Base-by-base conservation (phyloP, 2,797 vertebrate species). In the Emydoidea blandingii region DNA sequence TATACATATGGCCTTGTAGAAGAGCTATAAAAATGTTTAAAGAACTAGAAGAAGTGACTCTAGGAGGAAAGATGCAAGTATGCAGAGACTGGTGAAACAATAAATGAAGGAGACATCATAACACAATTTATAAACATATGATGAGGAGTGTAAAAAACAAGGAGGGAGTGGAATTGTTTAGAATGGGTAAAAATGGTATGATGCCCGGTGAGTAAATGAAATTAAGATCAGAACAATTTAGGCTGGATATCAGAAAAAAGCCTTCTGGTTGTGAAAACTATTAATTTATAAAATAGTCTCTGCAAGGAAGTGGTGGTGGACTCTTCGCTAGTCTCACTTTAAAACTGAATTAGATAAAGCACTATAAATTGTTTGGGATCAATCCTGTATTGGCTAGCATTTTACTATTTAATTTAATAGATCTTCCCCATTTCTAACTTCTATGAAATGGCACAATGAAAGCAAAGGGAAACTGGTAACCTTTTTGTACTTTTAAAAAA, bases 1-100 rank as follows among this genome's bases (percentile, higher is more conserved):
- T 56, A 44, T 59, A 10, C 6, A 4, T 0, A 8, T 19, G 29
- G 0, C 1, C 84, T 78, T 3, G 80, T 4, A 52, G 47, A 49
- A 81, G 29, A 81, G 81, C 78, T 47, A 21, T n/a, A 52, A 5
- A n/a, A 72, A 54, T 81, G 53, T 25, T 79, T 89, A 47, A 62
- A 52, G 47, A 62, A 47, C 18, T 41, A 19, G 78, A 23, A 79
- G 16, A 83, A 68, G 1, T 53, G 47, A 4, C 6, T 5, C 29
- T 62, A 2, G 68, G 44, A 41, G 85, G 3, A 83, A 41, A 68
- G 8, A 37, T 68, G 18, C 29, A 37, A 68, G 9, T 68, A 37
- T 68, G n/a, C 34, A 21, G 12, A n/a, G 8, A 72, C 21, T 41
- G 21, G 37, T 72, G 68, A 72, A 41, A n/a, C 21, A 41, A 72